Percentiles rank a stretch among this genome's conserved stretches.
These are phyloP conservation scores for Euwallacea similis DNA, from an alignment of 1,140 invertebrate species.

Conservation along the genomic window DNA sequence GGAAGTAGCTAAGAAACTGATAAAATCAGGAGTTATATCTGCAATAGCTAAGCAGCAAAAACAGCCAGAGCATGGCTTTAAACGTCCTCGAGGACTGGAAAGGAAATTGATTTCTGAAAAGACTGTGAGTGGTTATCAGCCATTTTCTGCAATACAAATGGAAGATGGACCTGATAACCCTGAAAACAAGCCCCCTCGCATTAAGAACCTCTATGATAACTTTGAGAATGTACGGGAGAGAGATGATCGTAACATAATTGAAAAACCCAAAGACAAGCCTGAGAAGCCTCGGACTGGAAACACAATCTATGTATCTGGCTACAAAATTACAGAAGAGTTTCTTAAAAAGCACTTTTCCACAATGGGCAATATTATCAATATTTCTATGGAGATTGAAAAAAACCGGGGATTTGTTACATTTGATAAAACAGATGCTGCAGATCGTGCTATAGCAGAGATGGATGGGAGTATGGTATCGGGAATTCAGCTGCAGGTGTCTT, in stretches of 20 bases:
- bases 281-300: constrained; percentile 77
- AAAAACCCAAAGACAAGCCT: constrained; percentile 56
- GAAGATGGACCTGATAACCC: constrained; percentile 62
- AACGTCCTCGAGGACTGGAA: constrained; percentile 65
- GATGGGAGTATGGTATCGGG: constrained; percentile 80
- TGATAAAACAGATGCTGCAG: constrained; percentile 84
- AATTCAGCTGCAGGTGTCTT: constrained; percentile 76
- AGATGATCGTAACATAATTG: constrained; percentile 60
- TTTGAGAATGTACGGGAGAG: constrained; percentile 80
- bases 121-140: constrained; percentile 82
- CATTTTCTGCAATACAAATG: constrained; percentile 80
- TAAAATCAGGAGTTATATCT: constrained; percentile 90
- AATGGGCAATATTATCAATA: constrained; percentile 81
- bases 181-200: constrained; percentile 58
- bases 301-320: constrained; percentile 83
- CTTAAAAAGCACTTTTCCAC: constrained; percentile 77
- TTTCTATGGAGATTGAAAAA: constrained; percentile 88
- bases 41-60: constrained; percentile 78
- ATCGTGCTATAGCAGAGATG: constrained; percentile 84
- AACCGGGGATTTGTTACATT: constrained; percentile 92
- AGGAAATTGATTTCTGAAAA: constrained; percentile 78
- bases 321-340: constrained; percentile 80
- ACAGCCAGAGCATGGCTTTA: constrained; percentile 73
- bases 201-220: constrained; percentile 85
- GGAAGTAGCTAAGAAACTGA: constrained; percentile 91